Evolutionary conservation across 2,888 invertebrate genomes (phyloP), one percentile per base, ranked within the genome.

Genomic region (Slavum lentiscoides): DNA sequence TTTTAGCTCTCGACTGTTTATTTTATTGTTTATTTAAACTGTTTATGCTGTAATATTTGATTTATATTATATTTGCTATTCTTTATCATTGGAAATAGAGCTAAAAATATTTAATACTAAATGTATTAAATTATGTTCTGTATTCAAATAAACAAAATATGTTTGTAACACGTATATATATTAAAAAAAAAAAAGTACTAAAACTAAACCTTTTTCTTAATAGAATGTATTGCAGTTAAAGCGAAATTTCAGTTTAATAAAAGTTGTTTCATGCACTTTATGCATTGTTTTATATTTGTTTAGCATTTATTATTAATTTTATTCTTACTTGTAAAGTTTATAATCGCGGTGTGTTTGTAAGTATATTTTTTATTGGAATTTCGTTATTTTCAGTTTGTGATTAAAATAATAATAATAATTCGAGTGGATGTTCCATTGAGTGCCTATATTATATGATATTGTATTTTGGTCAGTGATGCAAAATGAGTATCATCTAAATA

Each of bases 1-100:
- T 70, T 73, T 61, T 62, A 43, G 59, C 23, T 21, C 30, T 55
- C 19, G 68, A 69, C 30, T 30, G 55, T 69, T 62, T 61, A 23
- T 62, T 62, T 73, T 61, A 8, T 49, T 1, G 7, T 15, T 64
- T 6, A 53, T 61, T 73, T 49, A 21, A 49, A 39, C 64, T 53
- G 53, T 55, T 66, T 17, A 55, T 64, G 53, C 21, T 66, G 11
- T n/a, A 55, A 5, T n/a, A 17, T 64, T 64, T 64, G 19, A 11
- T 55, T 37, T n/a, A 37, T 68, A 61, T 23, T 37, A 64, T 64
- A n/a, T 19, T 30, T 19, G 23, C 53, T 53, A 68, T n/a, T 64
- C 8, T 68, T 68, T 68, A 43, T 23, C 17, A 53, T 30, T 61
- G 9, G n/a, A 61, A 61, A 62, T 62, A 23, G 43, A 6, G 6